Evolutionary conservation across 2,888 invertebrate species (phyloP).

Genomic region (Bellardia bayeri): DNA sequence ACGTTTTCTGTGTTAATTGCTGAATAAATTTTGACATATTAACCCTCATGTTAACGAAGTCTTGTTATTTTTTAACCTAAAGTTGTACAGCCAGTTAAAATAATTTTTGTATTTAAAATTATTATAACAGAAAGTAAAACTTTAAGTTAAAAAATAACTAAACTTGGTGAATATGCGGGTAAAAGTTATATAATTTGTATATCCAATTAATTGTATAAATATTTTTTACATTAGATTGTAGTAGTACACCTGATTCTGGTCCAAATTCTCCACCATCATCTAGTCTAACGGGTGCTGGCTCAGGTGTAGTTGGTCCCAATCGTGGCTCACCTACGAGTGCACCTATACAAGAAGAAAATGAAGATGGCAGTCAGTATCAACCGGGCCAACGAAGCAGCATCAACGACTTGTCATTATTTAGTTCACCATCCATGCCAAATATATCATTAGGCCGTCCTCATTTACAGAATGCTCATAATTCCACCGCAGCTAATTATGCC

Average conservation of each 20-base stretch:
- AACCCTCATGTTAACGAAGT: too few relatives aligned
- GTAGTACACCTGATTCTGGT: slow-evolving; percentile 89
- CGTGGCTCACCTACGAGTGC: slow-evolving; percentile 88
- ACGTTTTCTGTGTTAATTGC: neutral
- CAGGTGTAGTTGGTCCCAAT: slow-evolving; percentile 77
- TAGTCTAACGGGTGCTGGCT: slow-evolving; percentile 80
- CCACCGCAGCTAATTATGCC: slow-evolving; percentile 77
- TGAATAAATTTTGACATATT: too few relatives aligned
- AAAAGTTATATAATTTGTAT: too few relatives aligned
- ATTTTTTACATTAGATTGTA: slow-evolving; percentile 83
- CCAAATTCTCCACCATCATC: slow-evolving; percentile 90
- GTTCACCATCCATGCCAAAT: slow-evolving; percentile 98
- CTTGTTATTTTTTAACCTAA: too few relatives aligned
- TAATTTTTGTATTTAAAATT: too few relatives aligned
- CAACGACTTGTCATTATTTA: slow-evolving; percentile 92
- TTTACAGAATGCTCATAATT: slow-evolving; percentile 83
- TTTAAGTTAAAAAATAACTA: too few relatives aligned
- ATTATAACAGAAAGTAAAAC: too few relatives aligned
- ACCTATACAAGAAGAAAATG: slow-evolving; percentile 93
- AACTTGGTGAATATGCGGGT: too few relatives aligned
- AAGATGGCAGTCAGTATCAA: slow-evolving; percentile 87
- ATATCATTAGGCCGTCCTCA: slow-evolving; percentile 95
- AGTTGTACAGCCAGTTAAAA: too few relatives aligned
- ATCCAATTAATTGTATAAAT: neutral
- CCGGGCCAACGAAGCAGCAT: slow-evolving; percentile 88